Evolutionary conservation across 2,113 vertebrate genomes (phyloP).

Genomic region (Athene noctua): DNA sequence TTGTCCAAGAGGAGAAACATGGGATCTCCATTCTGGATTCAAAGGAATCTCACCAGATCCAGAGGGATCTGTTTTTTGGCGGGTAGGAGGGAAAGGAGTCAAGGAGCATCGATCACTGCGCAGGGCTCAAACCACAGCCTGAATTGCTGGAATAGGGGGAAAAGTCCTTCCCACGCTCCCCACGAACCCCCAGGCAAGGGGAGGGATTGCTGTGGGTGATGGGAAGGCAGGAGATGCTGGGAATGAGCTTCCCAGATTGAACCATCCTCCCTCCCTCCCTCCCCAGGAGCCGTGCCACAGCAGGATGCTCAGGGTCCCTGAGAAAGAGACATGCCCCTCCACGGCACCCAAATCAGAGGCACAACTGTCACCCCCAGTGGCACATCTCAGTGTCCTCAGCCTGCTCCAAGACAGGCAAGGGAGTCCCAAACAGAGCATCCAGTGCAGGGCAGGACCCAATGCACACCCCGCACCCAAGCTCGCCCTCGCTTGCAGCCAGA

Average conservation of each 20-base stretch:
- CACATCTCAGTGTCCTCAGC: accelerated
- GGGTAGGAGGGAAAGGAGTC: background rate
- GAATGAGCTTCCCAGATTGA: background rate
- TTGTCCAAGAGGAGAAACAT: accelerated
- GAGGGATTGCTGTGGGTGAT: background rate
- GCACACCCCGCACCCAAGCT: accelerated
- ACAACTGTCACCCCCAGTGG: accelerated
- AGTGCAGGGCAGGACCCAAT: background rate
- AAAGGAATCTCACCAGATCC: background rate
- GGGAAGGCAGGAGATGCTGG: background rate
- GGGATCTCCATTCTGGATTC: background rate
- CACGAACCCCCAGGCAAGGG: background rate
- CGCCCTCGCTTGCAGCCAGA: accelerated
- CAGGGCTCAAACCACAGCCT: background rate
- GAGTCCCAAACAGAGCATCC: accelerated
- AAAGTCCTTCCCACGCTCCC: slow-evolving; percentile 8
- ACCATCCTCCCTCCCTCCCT: background rate
- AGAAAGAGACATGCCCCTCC: accelerated
- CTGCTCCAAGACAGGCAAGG: accelerated
- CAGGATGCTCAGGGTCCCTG: accelerated
- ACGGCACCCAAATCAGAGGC: background rate
- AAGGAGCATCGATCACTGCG: background rate
- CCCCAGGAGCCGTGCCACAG: background rate
- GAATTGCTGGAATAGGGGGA: background rate
- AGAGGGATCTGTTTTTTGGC: background rate